Percentiles rank a stretch among this genome's conserved stretches.
Evolutionary conservation across 2,113 vertebrate genomes (phyloP).

Genomic region (Butorides virescens): DNA sequence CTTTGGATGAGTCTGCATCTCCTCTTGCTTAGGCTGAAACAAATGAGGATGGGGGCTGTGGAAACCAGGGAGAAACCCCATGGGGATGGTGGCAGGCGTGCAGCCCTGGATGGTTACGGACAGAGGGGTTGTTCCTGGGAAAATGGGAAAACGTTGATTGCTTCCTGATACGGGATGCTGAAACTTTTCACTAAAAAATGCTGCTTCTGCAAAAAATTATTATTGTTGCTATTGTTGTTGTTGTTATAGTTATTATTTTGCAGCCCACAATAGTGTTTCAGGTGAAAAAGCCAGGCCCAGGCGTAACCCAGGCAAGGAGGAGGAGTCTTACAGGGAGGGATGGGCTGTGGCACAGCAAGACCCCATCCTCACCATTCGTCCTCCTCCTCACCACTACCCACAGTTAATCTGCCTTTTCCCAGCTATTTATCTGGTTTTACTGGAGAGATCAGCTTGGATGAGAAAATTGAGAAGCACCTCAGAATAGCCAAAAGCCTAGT

Average conservation of each 20-base stretch:
- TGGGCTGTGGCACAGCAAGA: neutral
- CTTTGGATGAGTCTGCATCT: neutral
- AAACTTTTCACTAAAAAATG: neutral
- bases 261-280: neutral
- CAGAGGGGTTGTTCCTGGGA: neutral
- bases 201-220: neutral
- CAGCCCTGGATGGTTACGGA: neutral
- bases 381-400: neutral
- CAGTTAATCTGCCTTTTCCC: neutral
- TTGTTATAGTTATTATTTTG: neutral
- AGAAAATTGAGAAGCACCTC: neutral
- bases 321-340: neutral
- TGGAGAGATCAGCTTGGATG: neutral
- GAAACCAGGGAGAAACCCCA: neutral
- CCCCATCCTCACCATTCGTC: neutral
- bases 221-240: neutral
- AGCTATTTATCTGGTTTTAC: neutral
- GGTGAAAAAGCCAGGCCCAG: neutral
- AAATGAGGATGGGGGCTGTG: neutral
- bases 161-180: neutral
- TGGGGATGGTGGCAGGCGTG: neutral
- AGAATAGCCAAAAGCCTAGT: neutral
- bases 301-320: neutral
- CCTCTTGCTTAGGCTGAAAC: neutral
- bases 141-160: neutral